phyloP scores from a whole-genome alignment of 2,888 invertebrate genomes.

The Embidobia sp. region DNA sequence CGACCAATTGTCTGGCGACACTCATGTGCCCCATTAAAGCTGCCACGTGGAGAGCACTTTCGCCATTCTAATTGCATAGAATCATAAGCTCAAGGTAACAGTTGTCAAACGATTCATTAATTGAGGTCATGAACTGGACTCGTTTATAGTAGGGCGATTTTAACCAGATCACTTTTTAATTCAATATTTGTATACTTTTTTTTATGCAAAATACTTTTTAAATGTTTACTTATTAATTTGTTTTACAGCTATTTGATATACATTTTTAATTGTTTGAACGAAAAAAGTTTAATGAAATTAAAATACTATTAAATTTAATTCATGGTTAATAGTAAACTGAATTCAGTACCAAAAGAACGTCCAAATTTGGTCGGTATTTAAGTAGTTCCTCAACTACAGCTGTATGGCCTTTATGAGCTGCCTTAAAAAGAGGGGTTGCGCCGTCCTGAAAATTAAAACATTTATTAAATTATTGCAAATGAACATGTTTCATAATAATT shows the following conservation, averaged over 20 bases:
- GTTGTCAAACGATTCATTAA: slow-evolving; percentile 40
- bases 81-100: slow-evolving; percentile 43
- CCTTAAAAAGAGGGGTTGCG: slow-evolving; percentile 96
- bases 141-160: too few relatives aligned
- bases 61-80: slow-evolving; percentile 88
- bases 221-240: too few relatives aligned
- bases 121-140: slow-evolving; percentile 24
- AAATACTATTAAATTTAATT: neutral
- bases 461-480: neutral
- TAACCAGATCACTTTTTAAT: too few relatives aligned
- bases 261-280: too few relatives aligned
- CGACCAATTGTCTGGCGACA: slow-evolving; percentile 89
- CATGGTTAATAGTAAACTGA: neutral
- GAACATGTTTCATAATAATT: neutral
- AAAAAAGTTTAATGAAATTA: neutral
- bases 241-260: too few relatives aligned
- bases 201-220: too few relatives aligned
- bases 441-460: slow-evolving; percentile 86
- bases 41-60: slow-evolving; percentile 95
- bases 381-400: slow-evolving; percentile 93
- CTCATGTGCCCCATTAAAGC: slow-evolving; percentile 93
- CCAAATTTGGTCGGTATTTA: slow-evolving; percentile 90
- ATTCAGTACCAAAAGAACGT: slow-evolving; percentile 84
- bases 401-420: slow-evolving; percentile 95
- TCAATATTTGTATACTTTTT: too few relatives aligned